Evolutionary conservation across 2,888 invertebrate species (phyloP), one percentile per base, ranked within the genome.

Genomic region (Xanthorhoe designata): DNA sequence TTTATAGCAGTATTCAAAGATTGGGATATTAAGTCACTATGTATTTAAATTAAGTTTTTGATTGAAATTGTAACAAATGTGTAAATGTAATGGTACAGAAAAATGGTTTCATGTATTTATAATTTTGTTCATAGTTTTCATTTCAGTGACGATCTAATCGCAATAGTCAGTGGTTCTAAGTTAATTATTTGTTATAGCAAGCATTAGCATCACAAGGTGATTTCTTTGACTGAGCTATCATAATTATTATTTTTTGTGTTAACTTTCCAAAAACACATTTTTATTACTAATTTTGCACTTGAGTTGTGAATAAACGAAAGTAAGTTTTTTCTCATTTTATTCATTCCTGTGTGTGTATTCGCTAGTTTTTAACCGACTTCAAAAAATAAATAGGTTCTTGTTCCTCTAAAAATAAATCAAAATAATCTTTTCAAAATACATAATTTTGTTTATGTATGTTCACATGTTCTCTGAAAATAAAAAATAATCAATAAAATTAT

Each of bases 271-370:
- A 59, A 51, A 15, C 32, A 49, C 13, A 32, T 7, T 50, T 49
- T 18, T 19, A n/a, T 50, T 51, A n/a, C 8, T 32, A 32, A 45
- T 55, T 50, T 29, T 17, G 35, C 49, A 56, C 17, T 47, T 53
- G 35, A 38, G 47, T 64, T 51, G 42, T 63, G 13, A 71, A 68
- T 65, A 69, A 75, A 75, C 52, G 32, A 42, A 61, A 71, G 38
- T 69, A 69, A 63, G 71, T 71, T 70, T 61, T 68, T 49, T 9
- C 17, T 29, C 45, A 45, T 64, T 65, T 56, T 65, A 63, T 68
- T 62, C 51, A 58, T 56, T 38, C 10, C 10, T 49, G 24, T 24
- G 4, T 24, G 24, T 24, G 24, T 24, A 24, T 3, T 24, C n/a
- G n/a, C n/a, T n/a, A n/a, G 24, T 24, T 24, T 24, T 1, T 24